These are phyloP conservation scores for Synergus gifuensis DNA, from an alignment of 2,888 invertebrate genomes.

Conservation along the genomic window DNA sequence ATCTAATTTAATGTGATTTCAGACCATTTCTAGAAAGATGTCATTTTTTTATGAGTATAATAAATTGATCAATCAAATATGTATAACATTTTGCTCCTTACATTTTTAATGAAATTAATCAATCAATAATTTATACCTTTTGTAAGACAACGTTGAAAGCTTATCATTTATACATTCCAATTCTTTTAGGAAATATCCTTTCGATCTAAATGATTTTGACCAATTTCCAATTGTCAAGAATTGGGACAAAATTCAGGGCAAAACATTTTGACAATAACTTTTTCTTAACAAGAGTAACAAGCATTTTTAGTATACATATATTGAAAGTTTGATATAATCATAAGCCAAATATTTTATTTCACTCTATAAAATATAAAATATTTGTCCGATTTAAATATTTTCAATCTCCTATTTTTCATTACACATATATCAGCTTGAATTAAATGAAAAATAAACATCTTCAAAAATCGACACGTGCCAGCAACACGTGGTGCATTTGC, in stretches of 20 bases:
- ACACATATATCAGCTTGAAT: background rate
- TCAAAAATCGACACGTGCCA: slow-evolving; percentile 50
- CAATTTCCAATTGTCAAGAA: background rate
- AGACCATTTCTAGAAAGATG: no score
- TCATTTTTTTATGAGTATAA: background rate
- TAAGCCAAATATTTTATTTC: background rate
- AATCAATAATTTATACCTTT: background rate
- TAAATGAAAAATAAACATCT: background rate
- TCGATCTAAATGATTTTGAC: background rate
- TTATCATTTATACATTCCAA: background rate
- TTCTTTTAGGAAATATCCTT: background rate
- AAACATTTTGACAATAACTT: background rate
- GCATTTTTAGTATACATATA: no score
- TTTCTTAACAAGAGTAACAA: no score
- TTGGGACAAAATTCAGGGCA: background rate
- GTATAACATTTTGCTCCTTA: background rate
- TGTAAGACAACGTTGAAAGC: background rate
- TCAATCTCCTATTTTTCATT: background rate
- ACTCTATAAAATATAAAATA: background rate
- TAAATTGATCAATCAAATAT: background rate
- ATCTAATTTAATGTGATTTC: no score
- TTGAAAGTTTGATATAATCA: no score
- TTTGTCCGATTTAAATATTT: background rate
- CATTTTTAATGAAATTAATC: background rate
- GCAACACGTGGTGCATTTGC: slow-evolving; percentile 64